A percentile compares a stretch with the other conserved stretches of the same genome.
phyloP scores from a whole-genome alignment of 92 coral and sea anemone genomes.

The Siderastrea siderea region DNA sequence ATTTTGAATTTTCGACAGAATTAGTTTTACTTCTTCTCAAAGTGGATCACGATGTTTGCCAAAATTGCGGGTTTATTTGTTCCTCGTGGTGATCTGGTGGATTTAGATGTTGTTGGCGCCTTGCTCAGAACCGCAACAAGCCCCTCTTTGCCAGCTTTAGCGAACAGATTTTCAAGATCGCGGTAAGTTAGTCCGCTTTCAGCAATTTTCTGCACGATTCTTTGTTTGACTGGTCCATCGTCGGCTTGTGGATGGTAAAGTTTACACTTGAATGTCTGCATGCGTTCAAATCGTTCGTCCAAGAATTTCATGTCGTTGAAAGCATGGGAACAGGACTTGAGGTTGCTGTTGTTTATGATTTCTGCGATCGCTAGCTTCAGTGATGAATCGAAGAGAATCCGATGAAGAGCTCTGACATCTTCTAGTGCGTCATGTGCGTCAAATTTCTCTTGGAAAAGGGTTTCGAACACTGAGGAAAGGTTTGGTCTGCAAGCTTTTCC shows the following conservation, averaged over 20 bases:
- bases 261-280: conserved; percentile 54
- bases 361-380: conserved; percentile 44
- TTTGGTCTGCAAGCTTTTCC: conserved; percentile 14
- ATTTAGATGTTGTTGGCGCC: conserved; percentile 10
- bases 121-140: conserved; percentile 13
- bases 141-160: conserved; percentile 27
- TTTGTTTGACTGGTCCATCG: conserved; percentile 34
- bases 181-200: conserved; percentile 9
- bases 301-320: conserved; percentile 42
- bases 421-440: conserved; percentile 70
- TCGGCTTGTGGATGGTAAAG: conserved; percentile 20
- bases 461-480: conserved; percentile 17
- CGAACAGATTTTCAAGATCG: conserved; percentile 30
- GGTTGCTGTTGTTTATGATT: conserved; percentile 43
- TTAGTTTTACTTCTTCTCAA: not conserved
- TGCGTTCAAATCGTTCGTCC: conserved; percentile 44
- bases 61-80: conserved; percentile 21
- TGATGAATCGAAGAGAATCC: conserved; percentile 50
- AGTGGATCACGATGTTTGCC: conserved; percentile 24
- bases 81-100: conserved; percentile 9
- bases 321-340: conserved; percentile 36
- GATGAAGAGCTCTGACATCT: conserved; percentile 59
- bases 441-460: conserved; percentile 42
- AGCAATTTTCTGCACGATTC: conserved; percentile 7
- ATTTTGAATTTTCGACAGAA: no score